Conservation (phyloP, 2,888 invertebrate genomes). For the Formica aserva region DNA sequence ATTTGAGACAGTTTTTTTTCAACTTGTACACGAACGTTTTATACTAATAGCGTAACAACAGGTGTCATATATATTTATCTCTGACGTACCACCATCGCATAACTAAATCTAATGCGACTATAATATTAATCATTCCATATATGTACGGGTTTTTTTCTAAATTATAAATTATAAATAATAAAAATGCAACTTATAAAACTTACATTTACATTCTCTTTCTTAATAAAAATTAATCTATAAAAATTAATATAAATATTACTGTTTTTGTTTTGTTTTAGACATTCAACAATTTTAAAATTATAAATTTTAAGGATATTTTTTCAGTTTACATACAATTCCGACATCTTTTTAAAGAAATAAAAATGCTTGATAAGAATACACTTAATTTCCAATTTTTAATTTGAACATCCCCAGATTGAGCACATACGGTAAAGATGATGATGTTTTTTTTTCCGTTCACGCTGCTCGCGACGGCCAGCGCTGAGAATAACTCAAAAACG, state of each 20-base stretch:
- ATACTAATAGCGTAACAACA: slow-evolving; percentile 42
- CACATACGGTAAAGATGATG: neutral
- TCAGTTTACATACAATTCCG: neutral
- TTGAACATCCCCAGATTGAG: neutral
- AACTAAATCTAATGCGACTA: neutral
- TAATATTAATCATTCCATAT: neutral
- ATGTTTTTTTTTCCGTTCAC: neutral
- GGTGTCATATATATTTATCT: slow-evolving; percentile 28
- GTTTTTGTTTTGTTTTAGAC: neutral
- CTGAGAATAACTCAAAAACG: slow-evolving; percentile 49
- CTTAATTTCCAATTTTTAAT: slow-evolving; percentile 18
- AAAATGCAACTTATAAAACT: neutral
- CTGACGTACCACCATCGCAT: neutral
- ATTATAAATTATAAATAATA: neutral
- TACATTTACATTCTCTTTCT: neutral
- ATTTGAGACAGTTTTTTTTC: neutral
- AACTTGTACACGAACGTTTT: neutral
- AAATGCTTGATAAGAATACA: neutral
- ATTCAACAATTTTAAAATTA: neutral
- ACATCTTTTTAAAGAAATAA: neutral
- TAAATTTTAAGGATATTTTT: neutral
- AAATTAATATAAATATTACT: slow-evolving; percentile 6
- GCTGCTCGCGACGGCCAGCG: neutral
- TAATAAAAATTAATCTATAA: neutral
- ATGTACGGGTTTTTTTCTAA: neutral